phyloP scores from a whole-genome alignment of 2,113 vertebrate genomes.

The Mormyrus iriodes region DNA sequence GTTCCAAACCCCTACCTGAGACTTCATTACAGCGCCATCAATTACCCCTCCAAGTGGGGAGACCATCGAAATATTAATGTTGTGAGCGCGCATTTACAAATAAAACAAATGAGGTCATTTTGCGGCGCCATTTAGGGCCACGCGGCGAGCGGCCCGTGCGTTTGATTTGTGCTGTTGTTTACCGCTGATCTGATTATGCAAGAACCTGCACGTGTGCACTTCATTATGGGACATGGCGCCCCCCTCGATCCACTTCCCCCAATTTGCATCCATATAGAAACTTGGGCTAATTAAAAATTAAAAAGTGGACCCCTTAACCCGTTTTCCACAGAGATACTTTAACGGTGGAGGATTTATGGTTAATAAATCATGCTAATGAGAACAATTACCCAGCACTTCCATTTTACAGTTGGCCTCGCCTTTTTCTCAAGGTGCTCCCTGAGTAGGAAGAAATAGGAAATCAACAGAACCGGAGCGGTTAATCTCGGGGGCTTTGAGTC shows the following conservation, averaged over 20 bases:
- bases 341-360: conserved; percentile 47
- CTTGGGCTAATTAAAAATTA: conserved; percentile 66
- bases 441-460: conserved; percentile 34
- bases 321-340: conserved; percentile 42
- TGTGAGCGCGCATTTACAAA: conserved; percentile 42
- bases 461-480: conserved; percentile 38
- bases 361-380: conserved; percentile 61
- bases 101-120: conserved; percentile 62
- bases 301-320: conserved; percentile 57
- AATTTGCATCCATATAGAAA: conserved; percentile 53
- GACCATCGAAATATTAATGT: conserved; percentile 32
- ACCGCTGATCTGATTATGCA: conserved; percentile 51
- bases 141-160: conserved; percentile 44
- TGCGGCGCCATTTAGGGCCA: conserved; percentile 55
- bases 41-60: conserved; percentile 53
- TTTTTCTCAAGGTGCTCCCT: conserved; percentile 27
- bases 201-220: conserved; percentile 40
- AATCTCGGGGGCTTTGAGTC: conserved; percentile 43
- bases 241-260: conserved; percentile 39
- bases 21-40: conserved; percentile 60
- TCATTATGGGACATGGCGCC: conserved; percentile 51
- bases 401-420: conserved; percentile 28
- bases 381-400: conserved; percentile 51
- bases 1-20: conserved; percentile 51
- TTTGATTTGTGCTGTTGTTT: conserved; percentile 54